Base-by-base conservation (phyloP, 2,797 vertebrate species). In the Scomberomorus guttatus region DNA sequence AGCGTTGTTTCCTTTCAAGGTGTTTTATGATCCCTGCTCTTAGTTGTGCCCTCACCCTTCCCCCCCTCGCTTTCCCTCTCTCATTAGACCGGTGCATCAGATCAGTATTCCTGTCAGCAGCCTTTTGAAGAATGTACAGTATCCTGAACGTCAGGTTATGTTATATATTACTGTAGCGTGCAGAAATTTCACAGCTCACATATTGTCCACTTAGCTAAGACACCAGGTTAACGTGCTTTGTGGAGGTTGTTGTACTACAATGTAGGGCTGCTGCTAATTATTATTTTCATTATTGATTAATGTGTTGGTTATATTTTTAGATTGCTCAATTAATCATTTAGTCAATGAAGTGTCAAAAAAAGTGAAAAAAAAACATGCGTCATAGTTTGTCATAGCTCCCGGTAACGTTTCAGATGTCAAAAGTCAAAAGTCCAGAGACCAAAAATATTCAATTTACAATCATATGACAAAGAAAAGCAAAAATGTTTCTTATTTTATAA, bases 1-100 rank as follows among this genome's bases (percentile, higher is more conserved):
- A 81, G 85, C 29, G 27, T 34, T 72, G 69, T 78, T 87, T 86
- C 81, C 52, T 81, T 81, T 64, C 46, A 20, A 42, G 32, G 69
- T 87, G 88, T 88, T 93, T 90, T 90, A 91, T 80, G 81, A 72
- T 66, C 68, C 44, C 51, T 72, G 58, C 75, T 79, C 50, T 59
- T 13, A 64, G 71, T 73, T 75, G 59, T 82, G 75, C 77, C 74
- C 75, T 80, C 66, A 12, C 44, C 60, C 70, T 32, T 32, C 48
- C 13, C 34, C 24, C 52, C 17, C 22, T n/a, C 4, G 1, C 22
- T 29, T 1, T 22, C 39, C 60, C 24, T 54, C 70, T 62, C 69
- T 87, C 75, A 84, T 90, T 85, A 89, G 80, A 29, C 50, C 2
- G 10, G 8, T 42, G 69, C 75, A 57, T 84, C n/a, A 15, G 52